Evolutionary conservation across 2,888 invertebrate genomes (phyloP).

Genomic region (Pristionchus entomophagus): DNA sequence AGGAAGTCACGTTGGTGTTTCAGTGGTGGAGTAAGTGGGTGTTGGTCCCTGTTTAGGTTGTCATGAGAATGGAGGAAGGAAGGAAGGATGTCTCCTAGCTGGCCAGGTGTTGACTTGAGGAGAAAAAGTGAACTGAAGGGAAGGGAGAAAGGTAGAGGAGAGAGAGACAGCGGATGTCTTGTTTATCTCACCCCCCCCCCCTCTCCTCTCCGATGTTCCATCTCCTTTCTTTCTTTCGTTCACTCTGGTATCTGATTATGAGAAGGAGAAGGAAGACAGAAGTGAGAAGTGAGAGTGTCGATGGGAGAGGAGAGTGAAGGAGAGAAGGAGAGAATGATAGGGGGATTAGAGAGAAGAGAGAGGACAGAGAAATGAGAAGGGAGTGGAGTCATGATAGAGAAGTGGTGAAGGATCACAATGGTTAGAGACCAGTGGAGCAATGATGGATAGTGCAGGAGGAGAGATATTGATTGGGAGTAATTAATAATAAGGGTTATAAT

Average conservation of each 20-base stretch:
- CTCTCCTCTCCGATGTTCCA: background rate
- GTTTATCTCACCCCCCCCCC: constrained; percentile 2
- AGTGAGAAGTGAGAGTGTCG: background rate
- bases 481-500: no score
- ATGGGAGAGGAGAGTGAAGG: background rate
- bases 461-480: no score
- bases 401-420: background rate
- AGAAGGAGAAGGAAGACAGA: background rate
- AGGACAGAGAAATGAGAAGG: background rate
- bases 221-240: background rate
- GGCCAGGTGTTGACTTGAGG: background rate
- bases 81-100: background rate
- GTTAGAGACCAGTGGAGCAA: background rate
- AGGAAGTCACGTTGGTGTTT: constrained; percentile 3
- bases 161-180: background rate
- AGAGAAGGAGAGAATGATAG: background rate
- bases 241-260: background rate
- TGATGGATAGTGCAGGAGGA: no score
- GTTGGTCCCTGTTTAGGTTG: no score
- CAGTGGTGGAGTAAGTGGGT: no score
- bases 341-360: background rate
- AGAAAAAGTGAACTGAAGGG: background rate
- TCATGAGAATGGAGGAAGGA: background rate
- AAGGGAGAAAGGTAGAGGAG: background rate
- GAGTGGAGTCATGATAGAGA: background rate